Evolutionary conservation across 2,888 invertebrate species (phyloP), one percentile per base, ranked within the genome.

Genomic region (Pollenia griseotomentosa): DNA sequence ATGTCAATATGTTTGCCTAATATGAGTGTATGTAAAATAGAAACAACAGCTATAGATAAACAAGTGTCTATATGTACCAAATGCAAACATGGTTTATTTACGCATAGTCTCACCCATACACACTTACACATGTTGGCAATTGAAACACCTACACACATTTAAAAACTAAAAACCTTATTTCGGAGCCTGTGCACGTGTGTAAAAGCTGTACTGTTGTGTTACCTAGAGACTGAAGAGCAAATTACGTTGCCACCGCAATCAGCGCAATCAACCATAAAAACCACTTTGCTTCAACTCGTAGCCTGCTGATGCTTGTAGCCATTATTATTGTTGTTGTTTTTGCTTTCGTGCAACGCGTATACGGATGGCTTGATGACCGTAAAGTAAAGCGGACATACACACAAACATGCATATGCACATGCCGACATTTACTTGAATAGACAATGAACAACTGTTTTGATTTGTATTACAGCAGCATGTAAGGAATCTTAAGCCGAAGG

Each of bases 201-300:
- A 48, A 19, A 4, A 42, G 19, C 2, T n/a, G 40, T n/a, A 9
- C 44, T 42, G n/a, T 77, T 75, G 53, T 75, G 83, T 82, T 83
- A 61, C 85, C 87, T 79, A 61, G 75, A 71, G 83, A 87, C 83
- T 73, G 68, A 81, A 88, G 77, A 80, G 85, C 84, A 88, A 88
- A 88, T 88, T 88, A 86, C 85, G 77, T 88, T 85, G 87, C 81
- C 83, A 88, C 88, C 88, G 89, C 89, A 89, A 88, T 89, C 88
- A 88, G 86, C 79, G 88, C 88, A 88, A 89, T 89, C 89, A 89
- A 89, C 88, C 89, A 85, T 83, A 81, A 88, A 88, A 88, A 88
- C 89, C 89, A 86, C 87, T 88, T 88, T 88, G 87, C 88, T 68
- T 85, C 82, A 77, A 78, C 74, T 79, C 63, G 44, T 65, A 74